Percentiles rank a stretch among this genome's conserved stretches.
phyloP scores from a whole-genome alignment of 2,888 invertebrate genomes.

The Caenorhabditis panamensis region DNA sequence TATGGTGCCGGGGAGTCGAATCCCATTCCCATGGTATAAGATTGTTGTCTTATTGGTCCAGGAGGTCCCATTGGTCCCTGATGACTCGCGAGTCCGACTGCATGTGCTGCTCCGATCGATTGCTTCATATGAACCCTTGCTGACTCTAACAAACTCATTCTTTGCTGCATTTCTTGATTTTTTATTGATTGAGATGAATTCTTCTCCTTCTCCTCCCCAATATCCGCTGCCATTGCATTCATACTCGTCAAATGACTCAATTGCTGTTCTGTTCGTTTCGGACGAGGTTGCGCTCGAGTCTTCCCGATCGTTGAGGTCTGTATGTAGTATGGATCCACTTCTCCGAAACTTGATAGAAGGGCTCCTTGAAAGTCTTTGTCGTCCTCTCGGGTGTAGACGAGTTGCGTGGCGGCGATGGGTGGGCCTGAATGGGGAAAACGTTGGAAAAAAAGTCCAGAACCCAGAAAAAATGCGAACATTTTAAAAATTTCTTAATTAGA shows the following conservation, averaged over 20 bases:
- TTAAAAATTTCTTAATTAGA: no score
- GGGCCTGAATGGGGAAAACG: conserved; percentile 36
- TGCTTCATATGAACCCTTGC: conserved; percentile 65
- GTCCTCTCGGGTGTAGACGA: conserved; percentile 38
- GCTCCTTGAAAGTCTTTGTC: conserved; percentile 29
- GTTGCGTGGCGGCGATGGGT: background rate
- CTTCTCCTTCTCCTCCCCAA: conserved; percentile 18
- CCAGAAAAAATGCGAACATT: no score
- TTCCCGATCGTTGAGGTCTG: conserved; percentile 41
- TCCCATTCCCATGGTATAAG: conserved; percentile 42
- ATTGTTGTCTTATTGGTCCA: conserved; percentile 36
- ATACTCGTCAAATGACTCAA: conserved; percentile 25
- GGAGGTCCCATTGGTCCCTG: conserved; percentile 12
- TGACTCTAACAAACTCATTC: conserved; percentile 59
- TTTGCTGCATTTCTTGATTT: conserved; percentile 27
- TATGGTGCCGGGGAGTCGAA: conserved; percentile 57
- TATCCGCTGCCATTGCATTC: conserved; percentile 34
- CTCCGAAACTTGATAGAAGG: conserved; percentile 58
- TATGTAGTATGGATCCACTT: conserved; percentile 46
- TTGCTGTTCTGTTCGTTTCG: conserved; percentile 47
- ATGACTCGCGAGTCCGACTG: conserved; percentile 55
- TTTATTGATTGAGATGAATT: no score
- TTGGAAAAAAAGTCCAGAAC: no score
- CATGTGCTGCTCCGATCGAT: conserved; percentile 61
- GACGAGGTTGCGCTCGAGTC: conserved; percentile 33